phyloP scores from a whole-genome alignment of 2,113 vertebrate species.

The Cyprinodon tularosa region DNA sequence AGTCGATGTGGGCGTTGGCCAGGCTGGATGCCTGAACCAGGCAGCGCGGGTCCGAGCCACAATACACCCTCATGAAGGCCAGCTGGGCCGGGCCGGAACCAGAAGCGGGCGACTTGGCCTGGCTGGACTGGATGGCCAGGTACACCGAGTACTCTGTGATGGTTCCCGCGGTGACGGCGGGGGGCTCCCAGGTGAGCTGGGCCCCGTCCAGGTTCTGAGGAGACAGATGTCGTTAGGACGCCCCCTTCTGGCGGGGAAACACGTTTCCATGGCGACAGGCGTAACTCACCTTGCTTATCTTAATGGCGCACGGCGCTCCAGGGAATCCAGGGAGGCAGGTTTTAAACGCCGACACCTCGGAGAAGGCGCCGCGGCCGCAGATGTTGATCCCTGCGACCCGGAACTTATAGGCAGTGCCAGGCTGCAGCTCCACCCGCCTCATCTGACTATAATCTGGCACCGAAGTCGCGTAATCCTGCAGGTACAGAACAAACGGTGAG shows the following conservation, averaged over 20 bases:
- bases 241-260: too few relatives aligned
- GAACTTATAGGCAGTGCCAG: conserved; percentile 92
- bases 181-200: conserved; percentile 93
- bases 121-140: conserved; percentile 90
- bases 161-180: conserved; percentile 90
- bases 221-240: not conserved
- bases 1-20: conserved; percentile 91
- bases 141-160: conserved; percentile 92
- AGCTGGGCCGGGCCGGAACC: conserved; percentile 80
- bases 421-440: conserved; percentile 90
- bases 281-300: conserved; percentile 88
- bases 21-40: conserved; percentile 91
- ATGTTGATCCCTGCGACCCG: conserved; percentile 91
- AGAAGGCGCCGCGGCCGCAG: conserved; percentile 89
- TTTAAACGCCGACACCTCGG: conserved; percentile 93
- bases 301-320: conserved; percentile 91
- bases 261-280: not conserved
- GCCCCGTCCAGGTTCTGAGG: conserved; percentile 88
- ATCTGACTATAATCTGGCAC: conserved; percentile 88
- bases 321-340: conserved; percentile 93
- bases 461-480: conserved; percentile 83
- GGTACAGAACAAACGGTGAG: conserved; percentile 67
- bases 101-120: conserved; percentile 81
- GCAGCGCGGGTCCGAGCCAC: conserved; percentile 90
- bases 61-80: conserved; percentile 95